Percentiles rank a stretch among this genome's conserved stretches.
phyloP scores from a whole-genome alignment of 1,140 invertebrate genomes.

The Sminthurides bifidus region DNA sequence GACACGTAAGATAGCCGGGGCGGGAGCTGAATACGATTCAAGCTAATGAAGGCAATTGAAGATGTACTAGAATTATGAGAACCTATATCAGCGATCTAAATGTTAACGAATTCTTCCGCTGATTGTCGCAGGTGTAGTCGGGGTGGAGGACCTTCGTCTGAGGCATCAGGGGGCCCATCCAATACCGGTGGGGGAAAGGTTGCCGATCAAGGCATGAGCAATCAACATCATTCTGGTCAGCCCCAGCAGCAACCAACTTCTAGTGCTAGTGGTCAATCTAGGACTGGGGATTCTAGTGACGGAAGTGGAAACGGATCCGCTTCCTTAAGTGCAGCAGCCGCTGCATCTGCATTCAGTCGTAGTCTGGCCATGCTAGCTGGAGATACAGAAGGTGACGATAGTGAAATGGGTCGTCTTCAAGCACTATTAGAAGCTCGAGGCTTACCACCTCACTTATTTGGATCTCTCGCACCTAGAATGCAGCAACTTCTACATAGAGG shows the following conservation, averaged over 20 bases:
- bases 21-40: no score
- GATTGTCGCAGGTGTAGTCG: conserved; percentile 22
- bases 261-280: conserved; percentile 3
- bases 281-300: background rate
- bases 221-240: conserved; percentile 31
- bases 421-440: conserved; percentile 82
- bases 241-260: conserved; percentile 10
- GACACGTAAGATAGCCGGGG: no score
- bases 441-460: conserved; percentile 87
- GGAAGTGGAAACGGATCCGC: conserved; percentile 31
- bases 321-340: conserved; percentile 17
- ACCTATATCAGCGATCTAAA: no score
- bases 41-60: no score
- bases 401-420: conserved; percentile 75
- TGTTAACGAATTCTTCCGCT: no score
- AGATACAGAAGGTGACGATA: conserved; percentile 55
- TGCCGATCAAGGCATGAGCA: conserved; percentile 44
- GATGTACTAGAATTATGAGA: no score
- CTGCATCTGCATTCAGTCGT: conserved; percentile 35
- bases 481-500: conserved; percentile 90
- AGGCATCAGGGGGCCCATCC: conserved; percentile 22
- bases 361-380: conserved; percentile 31
- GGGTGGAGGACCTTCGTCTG: conserved; percentile 29
- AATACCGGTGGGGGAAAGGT: conserved; percentile 41
- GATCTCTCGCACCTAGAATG: conserved; percentile 88